Conservation (phyloP, 2,113 vertebrate species). For the Callaeas wilsoni region DNA sequence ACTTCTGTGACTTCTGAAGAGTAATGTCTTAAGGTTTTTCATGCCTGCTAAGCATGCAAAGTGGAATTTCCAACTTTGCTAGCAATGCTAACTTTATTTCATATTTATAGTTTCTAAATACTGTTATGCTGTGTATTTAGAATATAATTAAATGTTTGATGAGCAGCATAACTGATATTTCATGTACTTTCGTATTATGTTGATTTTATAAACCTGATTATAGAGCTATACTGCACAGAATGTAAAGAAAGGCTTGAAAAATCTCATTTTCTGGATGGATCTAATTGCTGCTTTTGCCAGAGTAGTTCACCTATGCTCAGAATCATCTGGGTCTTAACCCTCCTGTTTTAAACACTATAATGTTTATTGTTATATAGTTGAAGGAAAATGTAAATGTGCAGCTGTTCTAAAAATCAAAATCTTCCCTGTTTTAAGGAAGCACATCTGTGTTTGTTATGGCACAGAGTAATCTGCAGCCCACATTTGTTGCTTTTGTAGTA, state of each 20-base stretch:
- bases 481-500: not conserved
- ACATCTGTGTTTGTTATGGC: not conserved
- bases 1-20: not conserved
- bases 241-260: not conserved
- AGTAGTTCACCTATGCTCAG: not conserved
- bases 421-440: not conserved
- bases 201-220: not conserved
- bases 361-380: not conserved
- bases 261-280: not conserved
- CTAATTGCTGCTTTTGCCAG: not conserved
- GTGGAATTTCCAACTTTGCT: not conserved
- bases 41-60: not conserved
- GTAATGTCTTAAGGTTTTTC: not conserved
- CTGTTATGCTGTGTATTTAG: not conserved
- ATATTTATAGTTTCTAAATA: not conserved
- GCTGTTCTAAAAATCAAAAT: not conserved
- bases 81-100: not conserved
- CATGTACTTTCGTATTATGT: not conserved
- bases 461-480: not conserved
- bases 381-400: not conserved
- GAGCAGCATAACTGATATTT: not conserved
- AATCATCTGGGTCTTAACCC: not conserved
- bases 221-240: not conserved
- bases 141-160: not conserved
- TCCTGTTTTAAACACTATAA: not conserved